phyloP scores from a whole-genome alignment of 1,140 invertebrate genomes.

The Microplitis mediator region DNA sequence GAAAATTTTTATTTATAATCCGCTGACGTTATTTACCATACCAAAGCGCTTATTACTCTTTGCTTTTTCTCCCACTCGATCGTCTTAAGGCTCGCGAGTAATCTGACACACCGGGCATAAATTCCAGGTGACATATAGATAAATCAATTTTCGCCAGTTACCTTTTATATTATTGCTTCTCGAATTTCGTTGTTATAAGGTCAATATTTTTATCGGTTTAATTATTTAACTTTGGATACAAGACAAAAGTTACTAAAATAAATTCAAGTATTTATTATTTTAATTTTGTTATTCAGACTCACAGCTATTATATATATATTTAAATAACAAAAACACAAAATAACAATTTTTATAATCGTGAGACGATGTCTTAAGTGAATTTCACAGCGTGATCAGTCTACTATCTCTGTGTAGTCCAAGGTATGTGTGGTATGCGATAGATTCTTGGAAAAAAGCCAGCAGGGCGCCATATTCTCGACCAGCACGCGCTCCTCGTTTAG shows the following conservation, averaged over 20 bases:
- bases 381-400: constrained; percentile 15
- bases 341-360: constrained; percentile 27
- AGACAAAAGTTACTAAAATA: no score
- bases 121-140: constrained; percentile 38
- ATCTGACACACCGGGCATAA: constrained; percentile 39
- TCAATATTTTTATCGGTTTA: no score
- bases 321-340: constrained; percentile 17
- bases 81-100: constrained; percentile 17
- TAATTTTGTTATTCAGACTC: background rate
- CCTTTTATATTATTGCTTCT: constrained; percentile 22
- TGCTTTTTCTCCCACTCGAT: background rate
- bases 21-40: no score
- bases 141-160: constrained; percentile 45
- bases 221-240: no score
- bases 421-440: background rate
- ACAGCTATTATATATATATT: background rate
- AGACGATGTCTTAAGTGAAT: constrained; percentile 18
- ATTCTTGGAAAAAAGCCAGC: constrained; percentile 27
- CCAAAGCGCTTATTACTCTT: constrained; percentile 36
- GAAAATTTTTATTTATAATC: no score
- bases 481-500: background rate
- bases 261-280: background rate
- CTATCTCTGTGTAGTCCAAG: constrained; percentile 18
- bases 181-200: constrained; percentile 14
- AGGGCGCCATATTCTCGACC: constrained; percentile 15